These are phyloP conservation scores for Nebria ingens DNA, from an alignment of 1,140 invertebrate genomes.

Conservation along the genomic window DNA sequence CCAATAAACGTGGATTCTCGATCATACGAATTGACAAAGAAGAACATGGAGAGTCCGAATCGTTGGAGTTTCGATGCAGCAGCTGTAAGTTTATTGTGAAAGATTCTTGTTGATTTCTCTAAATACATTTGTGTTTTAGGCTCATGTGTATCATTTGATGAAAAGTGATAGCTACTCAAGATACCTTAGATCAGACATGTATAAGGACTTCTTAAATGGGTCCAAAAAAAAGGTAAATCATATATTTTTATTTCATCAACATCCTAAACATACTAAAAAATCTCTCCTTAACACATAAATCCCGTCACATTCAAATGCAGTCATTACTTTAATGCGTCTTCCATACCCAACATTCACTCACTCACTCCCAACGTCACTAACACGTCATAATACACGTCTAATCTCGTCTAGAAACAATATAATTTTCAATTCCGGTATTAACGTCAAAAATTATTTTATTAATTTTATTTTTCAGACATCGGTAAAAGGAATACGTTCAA, in stretches of 20 bases:
- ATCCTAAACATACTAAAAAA: background rate
- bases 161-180: slow-evolving; percentile 97
- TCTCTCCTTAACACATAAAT: background rate
- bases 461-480: slow-evolving; percentile 56
- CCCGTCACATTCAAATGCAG: too few relatives aligned
- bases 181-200: slow-evolving; percentile 97
- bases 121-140: slow-evolving; percentile 43
- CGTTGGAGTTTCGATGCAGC: slow-evolving; percentile 97
- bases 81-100: slow-evolving; percentile 51
- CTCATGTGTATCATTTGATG: slow-evolving; percentile 99
- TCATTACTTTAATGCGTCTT: too few relatives aligned
- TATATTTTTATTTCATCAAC: background rate
- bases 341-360: too few relatives aligned
- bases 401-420: too few relatives aligned
- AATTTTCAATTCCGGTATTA: background rate
- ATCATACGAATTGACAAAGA: slow-evolving; percentile 68
- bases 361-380: too few relatives aligned
- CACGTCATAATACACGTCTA: too few relatives aligned
- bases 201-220: slow-evolving; percentile 92
- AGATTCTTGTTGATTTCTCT: slow-evolving; percentile 15
- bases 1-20: slow-evolving; percentile 95
- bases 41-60: slow-evolving; percentile 70
- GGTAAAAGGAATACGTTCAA: slow-evolving; percentile 76
- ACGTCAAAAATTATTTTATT: background rate
- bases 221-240: slow-evolving; percentile 85